These are phyloP conservation scores for Charaxes varanes DNA, from an alignment of 1,140 invertebrate species.

Conservation along the genomic window DNA sequence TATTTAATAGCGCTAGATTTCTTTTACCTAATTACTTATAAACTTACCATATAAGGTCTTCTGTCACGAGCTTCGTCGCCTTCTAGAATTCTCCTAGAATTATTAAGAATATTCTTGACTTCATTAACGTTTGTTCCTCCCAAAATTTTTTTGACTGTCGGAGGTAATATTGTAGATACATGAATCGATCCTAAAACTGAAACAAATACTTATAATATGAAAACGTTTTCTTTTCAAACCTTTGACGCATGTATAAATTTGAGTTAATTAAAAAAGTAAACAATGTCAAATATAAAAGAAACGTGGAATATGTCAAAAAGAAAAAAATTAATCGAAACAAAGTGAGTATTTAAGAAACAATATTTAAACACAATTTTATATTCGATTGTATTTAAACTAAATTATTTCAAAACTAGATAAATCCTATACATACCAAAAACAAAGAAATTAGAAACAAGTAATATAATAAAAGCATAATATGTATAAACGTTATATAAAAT, in stretches of 20 bases:
- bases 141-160: constrained; percentile 24
- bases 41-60: constrained; percentile 44
- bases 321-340: no score
- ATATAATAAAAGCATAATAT: neutral
- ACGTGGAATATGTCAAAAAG: no score
- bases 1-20: no score
- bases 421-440: constrained; percentile 2
- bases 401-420: neutral
- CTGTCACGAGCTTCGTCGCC: constrained; percentile 25
- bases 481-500: constrained; percentile 1
- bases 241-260: no score
- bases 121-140: constrained; percentile 25
- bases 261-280: no score
- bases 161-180: constrained; percentile 27
- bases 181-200: constrained; percentile 22
- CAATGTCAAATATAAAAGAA: no score
- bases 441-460: constrained; percentile 3
- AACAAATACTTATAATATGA: no score
- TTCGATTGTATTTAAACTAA: no score
- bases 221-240: no score
- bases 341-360: no score
- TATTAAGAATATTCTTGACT: constrained; percentile 27
- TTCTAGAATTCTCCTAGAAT: constrained; percentile 34
- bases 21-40: no score
- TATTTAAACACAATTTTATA: no score